A percentile compares a stretch with the other conserved stretches of the same genome.
Evolutionary conservation across 2,113 vertebrate genomes (phyloP).

Genomic region (Sorex fumeus): DNA sequence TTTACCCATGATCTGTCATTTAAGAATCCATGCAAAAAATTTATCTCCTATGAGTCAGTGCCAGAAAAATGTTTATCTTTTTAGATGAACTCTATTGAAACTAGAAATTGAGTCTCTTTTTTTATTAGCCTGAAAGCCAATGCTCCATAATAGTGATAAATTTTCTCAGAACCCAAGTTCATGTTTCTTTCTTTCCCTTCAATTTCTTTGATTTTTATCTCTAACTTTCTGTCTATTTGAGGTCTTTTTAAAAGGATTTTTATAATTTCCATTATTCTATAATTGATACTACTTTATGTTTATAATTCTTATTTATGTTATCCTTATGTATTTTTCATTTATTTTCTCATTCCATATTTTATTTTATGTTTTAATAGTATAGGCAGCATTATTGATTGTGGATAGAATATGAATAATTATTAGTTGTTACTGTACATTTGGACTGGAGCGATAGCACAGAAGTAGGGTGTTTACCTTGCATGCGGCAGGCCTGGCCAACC

Average conservation of each 20-base stretch:
- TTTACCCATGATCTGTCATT: neutral
- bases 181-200: neutral
- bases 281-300: neutral
- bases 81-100: slow-evolving; percentile 62
- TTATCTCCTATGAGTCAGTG: slow-evolving; percentile 6
- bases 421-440: slow-evolving; percentile 20
- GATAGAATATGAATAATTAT: neutral
- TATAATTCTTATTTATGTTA: neutral
- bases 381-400: slow-evolving; percentile 43
- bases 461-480: too few relatives aligned
- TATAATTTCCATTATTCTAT: slow-evolving; percentile 26
- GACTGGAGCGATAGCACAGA: too few relatives aligned
- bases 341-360: neutral
- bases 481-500: too few relatives aligned
- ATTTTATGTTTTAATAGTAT: slow-evolving; percentile 20
- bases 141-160: neutral
- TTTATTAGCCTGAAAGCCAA: slow-evolving; percentile 45
- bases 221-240: neutral
- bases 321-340: neutral
- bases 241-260: neutral
- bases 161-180: slow-evolving; percentile 1
- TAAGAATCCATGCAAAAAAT: slow-evolving; percentile 3
- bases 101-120: slow-evolving; percentile 57
- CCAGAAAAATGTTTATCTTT: slow-evolving; percentile 58
- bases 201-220: neutral